Evolutionary conservation across 1,140 invertebrate species (phyloP), one percentile per base, ranked within the genome.

Genomic region (Anthonomus grandis): DNA sequence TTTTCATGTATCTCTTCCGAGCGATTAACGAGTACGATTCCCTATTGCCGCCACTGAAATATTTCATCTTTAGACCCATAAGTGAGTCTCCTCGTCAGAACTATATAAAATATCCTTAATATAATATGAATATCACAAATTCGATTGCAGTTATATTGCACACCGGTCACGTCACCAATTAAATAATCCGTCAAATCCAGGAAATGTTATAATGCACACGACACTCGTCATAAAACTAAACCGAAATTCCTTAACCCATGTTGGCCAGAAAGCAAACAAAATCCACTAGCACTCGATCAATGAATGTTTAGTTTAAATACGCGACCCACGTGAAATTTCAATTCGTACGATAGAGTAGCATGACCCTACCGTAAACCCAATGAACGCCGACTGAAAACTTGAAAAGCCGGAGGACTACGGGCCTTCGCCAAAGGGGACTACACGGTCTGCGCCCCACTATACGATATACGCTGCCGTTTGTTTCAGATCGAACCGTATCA

Each of bases 21-120:
- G 76, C 76, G 38, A 78, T 76, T 59, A 78, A 58, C 36, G 76
- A 76, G 64, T 78, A 79, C 45, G 77, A 78, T 69, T 79, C 77
- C 63, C 76, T 73, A 52, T 78, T 76, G 27, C 71, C 72, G 44
- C 65, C 63, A 41, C 71, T 71, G 57, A 78, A 68, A 63, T 79
- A 79, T 68, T 78, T 79, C 76, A 79, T 79, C 65, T 71, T 77
- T 57, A 61, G 50, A 21, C 62, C 62, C 62, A 64, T 64, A 41
- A 38, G n/a, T n/a, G n/a, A 50, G 24, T 9, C 22, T 13, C 23
- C 13, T 13, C 5, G 15, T 44, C 9, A 22, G 4, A 10, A 44
- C 23, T 9, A 31, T 27, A 4, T 23, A 58, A 52, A 58, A 57
- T 53, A 44, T 62, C 42, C 44, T 44, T 54, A 51, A 53, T n/a